Evolutionary conservation across 2,113 vertebrate species (phyloP), one percentile per base, ranked within the genome.

Genomic region (Bolborhynchus lineola): DNA sequence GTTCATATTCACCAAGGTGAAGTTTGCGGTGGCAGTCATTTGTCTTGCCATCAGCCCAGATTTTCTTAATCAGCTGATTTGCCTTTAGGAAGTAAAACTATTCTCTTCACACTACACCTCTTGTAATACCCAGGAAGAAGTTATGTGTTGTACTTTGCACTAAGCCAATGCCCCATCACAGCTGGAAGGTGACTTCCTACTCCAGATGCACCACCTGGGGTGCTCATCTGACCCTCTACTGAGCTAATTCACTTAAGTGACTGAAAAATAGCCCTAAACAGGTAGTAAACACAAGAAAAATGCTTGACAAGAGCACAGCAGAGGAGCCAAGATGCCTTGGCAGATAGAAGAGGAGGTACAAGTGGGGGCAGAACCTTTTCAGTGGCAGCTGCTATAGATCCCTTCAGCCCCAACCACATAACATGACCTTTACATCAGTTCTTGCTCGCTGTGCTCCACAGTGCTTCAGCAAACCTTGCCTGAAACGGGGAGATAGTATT

Each of bases 381-480:
- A 64, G 79, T 39, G 44, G 29, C 47, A 64, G 49, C 17, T 80
- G 49, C 16, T 68, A 14, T 7, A 68, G 52, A 46, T 20, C 5
- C 14, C 29, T 33, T 80, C 53, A 37, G 18, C 10, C 24, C 29
- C n/a, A 47, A 39, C 0, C 2, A 12, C 1, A 3, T 9, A 37
- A 37, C 0, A 0, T n/a, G 79, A 68, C 18, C 71, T 83, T 80
- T n/a, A 44, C 8, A 19, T 44, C 16, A 17, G 8, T 74, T 52
- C 53, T 52, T 6, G 0, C 29, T 59, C 26, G 29, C 25, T 67
- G 20, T 24, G 63, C 23, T 69, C 78, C n/a, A 7, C 26, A 20
- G 35, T 8, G 19, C 77, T 44, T 53, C 46, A 25, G n/a, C 24
- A 70, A 55, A 55, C 52, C 14, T 53, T 37, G 47, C 24, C 33